These are phyloP conservation scores for Drosophila repletoides DNA, from an alignment of 1,140 invertebrate species.

Conservation along the genomic window DNA sequence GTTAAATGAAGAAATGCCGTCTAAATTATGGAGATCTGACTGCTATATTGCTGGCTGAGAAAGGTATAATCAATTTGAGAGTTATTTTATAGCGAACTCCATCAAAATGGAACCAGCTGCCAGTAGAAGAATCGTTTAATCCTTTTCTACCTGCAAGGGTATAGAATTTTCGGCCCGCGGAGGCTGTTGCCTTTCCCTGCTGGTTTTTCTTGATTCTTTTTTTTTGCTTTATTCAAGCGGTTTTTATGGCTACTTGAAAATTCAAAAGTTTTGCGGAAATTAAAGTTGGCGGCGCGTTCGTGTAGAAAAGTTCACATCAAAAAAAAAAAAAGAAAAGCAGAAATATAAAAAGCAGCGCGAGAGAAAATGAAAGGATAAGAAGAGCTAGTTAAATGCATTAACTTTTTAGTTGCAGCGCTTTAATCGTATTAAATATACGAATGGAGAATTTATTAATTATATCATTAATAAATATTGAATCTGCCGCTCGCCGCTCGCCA, in stretches of 20 bases:
- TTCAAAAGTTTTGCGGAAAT: slow-evolving; percentile 67
- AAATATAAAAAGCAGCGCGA: slow-evolving; percentile 31
- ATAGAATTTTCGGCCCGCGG: too few relatives aligned
- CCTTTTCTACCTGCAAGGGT: too few relatives aligned
- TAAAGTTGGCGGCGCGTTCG: slow-evolving; percentile 71
- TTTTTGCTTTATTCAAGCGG: slow-evolving; percentile 39
- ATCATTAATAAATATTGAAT: slow-evolving; percentile 75
- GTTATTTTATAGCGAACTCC: too few relatives aligned
- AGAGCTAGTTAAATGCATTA: slow-evolving; percentile 61
- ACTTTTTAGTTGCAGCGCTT: slow-evolving; percentile 53
- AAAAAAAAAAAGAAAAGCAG: not conserved
- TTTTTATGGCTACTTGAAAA: slow-evolving; percentile 62
- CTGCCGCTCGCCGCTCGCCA: slow-evolving; percentile 16
- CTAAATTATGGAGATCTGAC: too few relatives aligned
- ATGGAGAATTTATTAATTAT: slow-evolving; percentile 66
- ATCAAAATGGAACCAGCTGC: too few relatives aligned
- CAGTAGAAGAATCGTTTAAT: too few relatives aligned
- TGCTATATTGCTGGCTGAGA: too few relatives aligned
- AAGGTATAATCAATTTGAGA: too few relatives aligned
- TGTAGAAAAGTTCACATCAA: slow-evolving; percentile 57
- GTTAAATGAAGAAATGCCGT: too few relatives aligned
- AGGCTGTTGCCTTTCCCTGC: too few relatives aligned
- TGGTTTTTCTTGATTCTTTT: too few relatives aligned
- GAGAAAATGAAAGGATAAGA: slow-evolving; percentile 10
- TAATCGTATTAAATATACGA: slow-evolving; percentile 53